Conservation (phyloP, 2,113 vertebrate genomes). For the Phrynocephalus versicolor region DNA sequence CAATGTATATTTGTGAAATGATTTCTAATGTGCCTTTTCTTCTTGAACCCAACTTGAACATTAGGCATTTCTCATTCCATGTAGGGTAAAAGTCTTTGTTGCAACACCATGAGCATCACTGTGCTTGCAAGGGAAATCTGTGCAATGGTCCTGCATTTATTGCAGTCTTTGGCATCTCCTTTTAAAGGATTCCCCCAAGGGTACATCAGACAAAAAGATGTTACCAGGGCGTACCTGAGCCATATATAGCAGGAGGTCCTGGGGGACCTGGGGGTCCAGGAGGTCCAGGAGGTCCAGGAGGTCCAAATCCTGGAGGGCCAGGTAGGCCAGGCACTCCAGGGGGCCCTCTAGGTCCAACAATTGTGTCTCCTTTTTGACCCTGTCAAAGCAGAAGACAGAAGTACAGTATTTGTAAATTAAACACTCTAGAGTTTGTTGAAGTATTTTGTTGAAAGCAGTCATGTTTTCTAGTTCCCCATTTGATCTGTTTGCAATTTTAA, state of each 20-base stretch:
- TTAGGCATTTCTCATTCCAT: no score
- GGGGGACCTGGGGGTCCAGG: constrained; percentile 89
- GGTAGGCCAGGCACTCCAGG: constrained; percentile 86
- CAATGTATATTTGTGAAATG: no score
- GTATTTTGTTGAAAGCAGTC: no score
- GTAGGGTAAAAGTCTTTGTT: no score
- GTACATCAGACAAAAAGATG: neutral
- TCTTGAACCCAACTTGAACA: no score
- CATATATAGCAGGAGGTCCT: constrained; percentile 74
- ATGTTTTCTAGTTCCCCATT: no score
- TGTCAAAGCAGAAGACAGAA: constrained; percentile 57
- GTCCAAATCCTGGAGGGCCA: constrained; percentile 87
- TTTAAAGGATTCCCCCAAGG: neutral
- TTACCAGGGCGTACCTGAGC: constrained; percentile 73
- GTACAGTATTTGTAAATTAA: neutral
- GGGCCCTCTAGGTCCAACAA: constrained; percentile 83
- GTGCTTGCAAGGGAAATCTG: no score
- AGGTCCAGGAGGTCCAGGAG: constrained; percentile 83
- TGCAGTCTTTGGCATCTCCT: no score
- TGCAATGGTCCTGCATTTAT: no score
- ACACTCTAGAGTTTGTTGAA: neutral
- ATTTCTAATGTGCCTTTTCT: no score
- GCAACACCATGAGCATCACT: no score
- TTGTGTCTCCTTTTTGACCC: constrained; percentile 90
- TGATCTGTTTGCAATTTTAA: no score